Evolutionary conservation across 2,113 vertebrate species (phyloP).

Genomic region (Natator depressus): DNA sequence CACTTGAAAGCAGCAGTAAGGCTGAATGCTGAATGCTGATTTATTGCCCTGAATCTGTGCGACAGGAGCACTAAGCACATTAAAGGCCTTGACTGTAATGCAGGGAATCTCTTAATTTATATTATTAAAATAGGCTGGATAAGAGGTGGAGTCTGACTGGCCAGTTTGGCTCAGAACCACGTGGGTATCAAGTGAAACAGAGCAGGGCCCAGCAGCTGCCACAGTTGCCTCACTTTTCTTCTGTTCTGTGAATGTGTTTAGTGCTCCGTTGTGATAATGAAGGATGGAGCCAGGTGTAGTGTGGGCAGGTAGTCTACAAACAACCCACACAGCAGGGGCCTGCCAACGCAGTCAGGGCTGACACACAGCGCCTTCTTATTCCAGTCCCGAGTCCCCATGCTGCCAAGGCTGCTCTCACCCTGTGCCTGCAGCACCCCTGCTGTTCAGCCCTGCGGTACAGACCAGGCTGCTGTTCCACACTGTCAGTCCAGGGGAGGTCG

Average conservation of each 20-base stretch:
- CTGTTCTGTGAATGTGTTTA: background rate
- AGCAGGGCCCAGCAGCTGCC: background rate
- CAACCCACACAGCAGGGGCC: background rate
- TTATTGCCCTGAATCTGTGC: background rate
- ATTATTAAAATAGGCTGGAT: background rate
- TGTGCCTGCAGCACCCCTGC: background rate
- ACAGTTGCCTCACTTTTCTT: background rate
- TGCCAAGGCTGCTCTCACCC: background rate
- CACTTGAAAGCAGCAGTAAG: background rate
- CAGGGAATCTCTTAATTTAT: background rate
- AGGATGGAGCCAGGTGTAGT: background rate
- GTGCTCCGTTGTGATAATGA: background rate
- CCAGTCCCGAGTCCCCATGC: background rate
- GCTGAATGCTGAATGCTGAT: background rate
- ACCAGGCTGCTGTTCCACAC: background rate
- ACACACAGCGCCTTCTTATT: background rate
- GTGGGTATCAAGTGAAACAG: background rate
- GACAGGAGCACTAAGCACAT: background rate
- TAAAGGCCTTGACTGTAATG: background rate
- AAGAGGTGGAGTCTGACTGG: background rate
- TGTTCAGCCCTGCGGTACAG: background rate
- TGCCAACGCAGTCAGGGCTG: background rate
- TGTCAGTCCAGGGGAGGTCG: background rate
- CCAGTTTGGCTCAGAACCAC: background rate
- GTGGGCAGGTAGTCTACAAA: background rate